Conservation (phyloP, 2,888 invertebrate genomes). For the Monopis laevigella region DNA sequence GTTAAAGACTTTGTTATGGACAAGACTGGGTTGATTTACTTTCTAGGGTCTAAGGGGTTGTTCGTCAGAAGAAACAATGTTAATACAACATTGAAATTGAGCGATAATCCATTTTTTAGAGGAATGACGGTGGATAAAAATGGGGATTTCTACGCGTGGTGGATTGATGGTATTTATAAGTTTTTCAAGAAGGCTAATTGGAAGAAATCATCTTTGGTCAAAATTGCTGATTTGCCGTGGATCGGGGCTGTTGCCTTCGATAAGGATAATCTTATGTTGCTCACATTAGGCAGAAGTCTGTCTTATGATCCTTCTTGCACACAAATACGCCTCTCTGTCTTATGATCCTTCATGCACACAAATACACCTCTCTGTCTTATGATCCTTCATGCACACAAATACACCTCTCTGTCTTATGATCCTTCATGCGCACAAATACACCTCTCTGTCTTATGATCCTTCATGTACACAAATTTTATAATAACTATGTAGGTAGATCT, state of each 20-base stretch:
- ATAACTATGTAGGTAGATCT: no score
- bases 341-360: no score
- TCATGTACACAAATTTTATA: no score
- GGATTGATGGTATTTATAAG: conserved; percentile 50
- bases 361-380: no score
- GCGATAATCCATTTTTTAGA: conserved; percentile 42
- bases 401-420: no score
- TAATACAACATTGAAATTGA: conserved; percentile 30
- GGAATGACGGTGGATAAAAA: conserved; percentile 43
- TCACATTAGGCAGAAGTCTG: conserved; percentile 34
- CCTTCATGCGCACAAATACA: no score
- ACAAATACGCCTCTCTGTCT: no score
- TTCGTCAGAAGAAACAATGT: conserved; percentile 29
- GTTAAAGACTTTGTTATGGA: conserved; percentile 44
- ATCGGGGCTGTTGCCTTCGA: conserved; percentile 49
- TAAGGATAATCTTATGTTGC: conserved; percentile 41
- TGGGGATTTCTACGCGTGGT: conserved; percentile 45
- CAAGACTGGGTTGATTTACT: conserved; percentile 38
- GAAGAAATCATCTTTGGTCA: conserved; percentile 30
- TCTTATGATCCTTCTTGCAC: no score
- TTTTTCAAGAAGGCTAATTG: conserved; percentile 33
- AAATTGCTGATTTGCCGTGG: conserved; percentile 30
- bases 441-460: no score
- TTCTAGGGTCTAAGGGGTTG: conserved; percentile 35
- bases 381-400: no score